Evolutionary conservation across 2,888 invertebrate genomes (phyloP), one percentile per base, ranked within the genome.

Genomic region (Trypoxylon attenuatum): DNA sequence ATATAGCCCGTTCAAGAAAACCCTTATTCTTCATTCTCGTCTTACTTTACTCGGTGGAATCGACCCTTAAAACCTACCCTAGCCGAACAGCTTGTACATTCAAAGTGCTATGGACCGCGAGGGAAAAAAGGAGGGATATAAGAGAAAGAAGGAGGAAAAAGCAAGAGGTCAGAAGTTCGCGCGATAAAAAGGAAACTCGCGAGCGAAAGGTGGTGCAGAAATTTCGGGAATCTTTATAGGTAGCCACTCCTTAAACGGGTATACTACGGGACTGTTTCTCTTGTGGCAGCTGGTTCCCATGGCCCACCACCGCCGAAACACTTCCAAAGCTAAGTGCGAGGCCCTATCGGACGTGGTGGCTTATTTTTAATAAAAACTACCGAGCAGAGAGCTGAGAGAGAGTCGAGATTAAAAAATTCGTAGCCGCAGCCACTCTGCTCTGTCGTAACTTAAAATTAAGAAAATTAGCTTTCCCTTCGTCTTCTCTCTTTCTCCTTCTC

Each of bases 371-470:
- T 79, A 79, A 79, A 79, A 79, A 79, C 71, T 69, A 58, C 71
- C 58, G 60, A 18, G 39, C 25, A 39, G 46, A 13, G 29, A 23
- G 5, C 10, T 27, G 29, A 41, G 6, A 45, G 21, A 39, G 19
- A 23, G 53, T 25, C 57, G 66, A 79, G 76, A 81, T 80, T 79
- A 80, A 81, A 81, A 81, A 81, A 78, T 76, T 77, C 72, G 64
- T 62, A 38, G 60, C 60, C 54, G 55, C 60, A 71, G 68, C 67
- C 68, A 58, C 71, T 66, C 71, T 61, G 69, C 63, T 69, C 76
- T 69, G 68, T 78, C 81, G 78, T 82, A 82, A 82, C 76, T 82
- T 79, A 73, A 77, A 76, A 80, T 81, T 79, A 77, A 80, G 79
- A 79, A 79, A 81, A 81, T 81, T 81, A 76, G 71, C 72, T 64